These are phyloP conservation scores for Hemaris fuciformis DNA, from an alignment of 2,888 invertebrate species.

Conservation along the genomic window DNA sequence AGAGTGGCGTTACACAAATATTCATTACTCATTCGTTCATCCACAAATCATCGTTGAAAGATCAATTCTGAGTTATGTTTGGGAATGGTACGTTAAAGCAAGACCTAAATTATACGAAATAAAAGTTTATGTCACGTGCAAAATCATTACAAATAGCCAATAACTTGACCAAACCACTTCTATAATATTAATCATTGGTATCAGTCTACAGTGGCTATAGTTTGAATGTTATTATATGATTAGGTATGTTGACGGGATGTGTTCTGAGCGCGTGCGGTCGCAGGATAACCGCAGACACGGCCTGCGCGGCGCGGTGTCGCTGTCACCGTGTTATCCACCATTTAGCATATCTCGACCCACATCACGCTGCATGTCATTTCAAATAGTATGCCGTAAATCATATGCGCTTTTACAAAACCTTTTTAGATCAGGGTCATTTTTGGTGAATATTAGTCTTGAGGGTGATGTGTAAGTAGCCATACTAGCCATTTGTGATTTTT, in stretches of 20 bases:
- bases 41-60: no score
- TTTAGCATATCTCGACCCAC: slow-evolving; percentile 41
- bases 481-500: no score
- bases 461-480: no score
- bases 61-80: no score
- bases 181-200: neutral
- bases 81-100: no score
- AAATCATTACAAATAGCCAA: neutral
- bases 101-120: no score
- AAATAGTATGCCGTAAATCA: slow-evolving; percentile 2
- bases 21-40: no score
- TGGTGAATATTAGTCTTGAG: no score
- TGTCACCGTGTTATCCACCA: slow-evolving; percentile 29
- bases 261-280: slow-evolving; percentile 33
- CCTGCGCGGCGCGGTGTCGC: slow-evolving; percentile 29
- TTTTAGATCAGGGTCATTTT: no score
- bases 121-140: no score
- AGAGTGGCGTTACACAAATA: no score
- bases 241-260: slow-evolving; percentile 11
- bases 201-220: neutral
- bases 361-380: slow-evolving; percentile 36
- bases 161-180: neutral
- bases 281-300: slow-evolving; percentile 45
- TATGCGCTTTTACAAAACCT: neutral
- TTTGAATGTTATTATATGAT: slow-evolving; percentile 9